phyloP scores from a whole-genome alignment of 2,888 invertebrate species.

The Rhodophaea formosa region DNA sequence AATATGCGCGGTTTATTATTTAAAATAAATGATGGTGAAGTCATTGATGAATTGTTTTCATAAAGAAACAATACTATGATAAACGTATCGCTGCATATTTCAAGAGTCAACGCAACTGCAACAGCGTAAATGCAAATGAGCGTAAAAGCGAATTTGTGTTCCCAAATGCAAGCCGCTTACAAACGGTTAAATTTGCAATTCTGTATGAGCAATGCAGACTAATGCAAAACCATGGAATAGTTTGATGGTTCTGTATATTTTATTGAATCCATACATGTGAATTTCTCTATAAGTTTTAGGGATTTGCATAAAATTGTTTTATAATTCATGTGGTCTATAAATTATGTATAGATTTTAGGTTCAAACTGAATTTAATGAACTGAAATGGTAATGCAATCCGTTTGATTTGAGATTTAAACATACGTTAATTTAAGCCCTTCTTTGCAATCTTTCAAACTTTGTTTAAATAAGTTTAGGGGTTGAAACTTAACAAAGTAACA shows the following conservation, averaged over 20 bases:
- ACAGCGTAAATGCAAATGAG: constrained; percentile 72
- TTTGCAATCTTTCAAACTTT: no score
- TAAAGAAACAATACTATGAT: not conserved
- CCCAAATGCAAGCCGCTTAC: constrained; percentile 75
- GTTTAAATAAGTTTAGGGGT: no score
- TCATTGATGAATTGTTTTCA: no score
- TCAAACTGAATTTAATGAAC: not conserved
- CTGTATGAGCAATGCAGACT: constrained; percentile 70
- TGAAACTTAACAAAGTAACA: no score
- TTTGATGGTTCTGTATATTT: constrained; percentile 25
- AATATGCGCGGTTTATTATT: no score
- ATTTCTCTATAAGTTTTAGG: not conserved
- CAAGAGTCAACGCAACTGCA: constrained; percentile 67
- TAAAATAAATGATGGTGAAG: no score
- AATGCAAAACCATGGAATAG: constrained; percentile 67
- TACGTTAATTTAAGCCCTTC: no score
- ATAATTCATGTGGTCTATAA: not conserved
- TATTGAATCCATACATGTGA: no score
- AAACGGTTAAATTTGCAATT: constrained; percentile 80
- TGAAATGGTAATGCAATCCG: not conserved
- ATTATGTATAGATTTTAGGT: not conserved
- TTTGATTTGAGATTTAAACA: not conserved
- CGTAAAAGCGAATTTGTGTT: constrained; percentile 80
- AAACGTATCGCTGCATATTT: constrained; percentile 35
- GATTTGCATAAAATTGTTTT: constrained; percentile 23